Percentiles rank a stretch among this genome's conserved stretches.
Conservation (phyloP, 1,140 invertebrate genomes). For the Homarus americanus region DNA sequence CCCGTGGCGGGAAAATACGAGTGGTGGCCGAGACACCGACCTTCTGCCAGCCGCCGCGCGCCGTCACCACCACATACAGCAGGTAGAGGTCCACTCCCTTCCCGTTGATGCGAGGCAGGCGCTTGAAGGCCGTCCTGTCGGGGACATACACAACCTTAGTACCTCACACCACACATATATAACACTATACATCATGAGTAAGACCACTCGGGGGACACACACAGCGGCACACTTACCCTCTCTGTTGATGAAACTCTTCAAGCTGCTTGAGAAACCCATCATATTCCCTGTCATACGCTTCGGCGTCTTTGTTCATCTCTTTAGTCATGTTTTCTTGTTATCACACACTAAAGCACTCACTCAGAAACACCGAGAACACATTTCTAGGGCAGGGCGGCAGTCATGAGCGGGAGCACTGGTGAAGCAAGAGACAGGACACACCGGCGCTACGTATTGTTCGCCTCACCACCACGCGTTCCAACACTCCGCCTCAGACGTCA, state of each 20-base stretch:
- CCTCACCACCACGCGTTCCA: slow-evolving; percentile 76
- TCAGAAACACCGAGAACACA: slow-evolving; percentile 75
- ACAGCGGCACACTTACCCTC: slow-evolving; percentile 83
- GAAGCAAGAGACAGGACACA: slow-evolving; percentile 76
- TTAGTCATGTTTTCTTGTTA: slow-evolving; percentile 81
- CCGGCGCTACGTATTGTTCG: slow-evolving; percentile 76
- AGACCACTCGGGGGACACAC: slow-evolving; percentile 5
- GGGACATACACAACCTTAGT: slow-evolving; percentile 26
- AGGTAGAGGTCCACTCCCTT: slow-evolving; percentile 93
- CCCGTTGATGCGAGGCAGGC: slow-evolving; percentile 89
- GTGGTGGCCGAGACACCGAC: slow-evolving; percentile 79
- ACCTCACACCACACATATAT: neutral
- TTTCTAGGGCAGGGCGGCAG: slow-evolving; percentile 75
- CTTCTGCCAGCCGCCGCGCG: slow-evolving; percentile 94
- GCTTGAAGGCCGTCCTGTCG: slow-evolving; percentile 87
- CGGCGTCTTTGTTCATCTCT: slow-evolving; percentile 85
- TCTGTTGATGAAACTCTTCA: slow-evolving; percentile 89
- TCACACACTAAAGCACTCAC: slow-evolving; percentile 75
- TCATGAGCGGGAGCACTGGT: slow-evolving; percentile 75
- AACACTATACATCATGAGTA: slow-evolving; percentile 12
- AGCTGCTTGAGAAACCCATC: slow-evolving; percentile 88
- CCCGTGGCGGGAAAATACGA: slow-evolving; percentile 65
- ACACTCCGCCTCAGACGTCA: slow-evolving; percentile 72
- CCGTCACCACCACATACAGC: slow-evolving; percentile 93
- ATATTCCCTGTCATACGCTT: slow-evolving; percentile 85